These are phyloP conservation scores for Urocitellus parryii DNA, from an alignment of 2,113 vertebrate species.

Conservation along the genomic window DNA sequence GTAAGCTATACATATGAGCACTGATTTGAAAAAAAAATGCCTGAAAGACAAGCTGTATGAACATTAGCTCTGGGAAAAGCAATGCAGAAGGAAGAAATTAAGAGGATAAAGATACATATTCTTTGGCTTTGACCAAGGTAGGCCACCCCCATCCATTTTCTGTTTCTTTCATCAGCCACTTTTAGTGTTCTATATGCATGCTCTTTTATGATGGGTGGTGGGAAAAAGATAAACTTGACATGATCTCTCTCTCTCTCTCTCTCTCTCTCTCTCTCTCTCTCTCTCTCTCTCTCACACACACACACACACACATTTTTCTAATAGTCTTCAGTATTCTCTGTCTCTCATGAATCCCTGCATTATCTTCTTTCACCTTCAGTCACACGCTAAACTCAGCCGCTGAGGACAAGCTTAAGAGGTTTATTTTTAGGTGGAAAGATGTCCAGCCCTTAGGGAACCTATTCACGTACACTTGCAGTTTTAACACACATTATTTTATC, in stretches of 20 bases:
- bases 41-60: neutral
- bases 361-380: constrained; percentile 34
- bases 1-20: neutral
- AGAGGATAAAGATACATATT: neutral
- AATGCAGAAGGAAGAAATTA: neutral
- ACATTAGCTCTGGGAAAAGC: neutral
- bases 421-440: constrained; percentile 2
- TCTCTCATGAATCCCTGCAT: neutral
- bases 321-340: neutral
- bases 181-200: neutral
- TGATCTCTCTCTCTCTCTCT: neutral
- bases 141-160: neutral
- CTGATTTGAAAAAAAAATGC: constrained; percentile 42
- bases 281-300: neutral
- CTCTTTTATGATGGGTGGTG: neutral
- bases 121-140: neutral
- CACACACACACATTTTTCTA: neutral
- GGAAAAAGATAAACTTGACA: neutral
- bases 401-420: neutral
- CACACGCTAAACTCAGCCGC: constrained; percentile 13
- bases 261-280: neutral
- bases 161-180: neutral
- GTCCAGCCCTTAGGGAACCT: constrained; percentile 29
- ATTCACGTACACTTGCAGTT: neutral
- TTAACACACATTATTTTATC: constrained; percentile 12